phyloP scores from a whole-genome alignment of 1,140 invertebrate species.

The Anoplophora glabripennis region DNA sequence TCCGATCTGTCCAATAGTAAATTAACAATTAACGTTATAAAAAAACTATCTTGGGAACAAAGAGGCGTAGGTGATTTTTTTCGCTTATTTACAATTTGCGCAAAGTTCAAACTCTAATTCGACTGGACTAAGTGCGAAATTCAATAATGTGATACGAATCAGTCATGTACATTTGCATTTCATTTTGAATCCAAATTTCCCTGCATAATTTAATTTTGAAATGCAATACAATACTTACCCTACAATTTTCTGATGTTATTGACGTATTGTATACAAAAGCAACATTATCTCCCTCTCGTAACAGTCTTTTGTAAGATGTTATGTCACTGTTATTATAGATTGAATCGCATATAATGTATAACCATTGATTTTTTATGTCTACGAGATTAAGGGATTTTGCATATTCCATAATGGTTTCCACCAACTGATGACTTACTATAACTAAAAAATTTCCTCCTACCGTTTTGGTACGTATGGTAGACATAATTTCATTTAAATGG shows the following conservation, averaged over 20 bases:
- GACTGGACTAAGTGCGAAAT: no score
- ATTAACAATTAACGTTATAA: no score
- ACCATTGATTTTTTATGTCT: conserved; percentile 71
- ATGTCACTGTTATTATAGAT: conserved; percentile 50
- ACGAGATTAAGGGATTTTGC: conserved; percentile 65
- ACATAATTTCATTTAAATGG: conserved; percentile 53
- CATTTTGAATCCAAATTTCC: no score
- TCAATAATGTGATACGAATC: no score
- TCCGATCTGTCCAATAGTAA: no score
- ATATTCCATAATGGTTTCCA: conserved; percentile 59
- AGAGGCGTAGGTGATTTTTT: no score
- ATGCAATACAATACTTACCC: conserved; percentile 49
- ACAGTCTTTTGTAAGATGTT: conserved; percentile 54
- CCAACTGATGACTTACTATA: conserved; percentile 22
- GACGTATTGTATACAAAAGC: conserved; percentile 75
- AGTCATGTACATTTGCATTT: no score
- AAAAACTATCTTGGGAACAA: no score
- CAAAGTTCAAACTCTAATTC: no score
- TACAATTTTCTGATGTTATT: conserved; percentile 49
- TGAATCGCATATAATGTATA: conserved; percentile 71
- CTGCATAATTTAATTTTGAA: not conserved
- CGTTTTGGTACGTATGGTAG: conserved; percentile 52
- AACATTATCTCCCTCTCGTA: conserved; percentile 79
- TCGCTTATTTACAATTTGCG: no score
- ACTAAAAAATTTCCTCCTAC: conserved; percentile 43